Percentiles rank a stretch among this genome's conserved stretches.
phyloP scores from a whole-genome alignment of 2,113 vertebrate species.

The Galbula dea region DNA sequence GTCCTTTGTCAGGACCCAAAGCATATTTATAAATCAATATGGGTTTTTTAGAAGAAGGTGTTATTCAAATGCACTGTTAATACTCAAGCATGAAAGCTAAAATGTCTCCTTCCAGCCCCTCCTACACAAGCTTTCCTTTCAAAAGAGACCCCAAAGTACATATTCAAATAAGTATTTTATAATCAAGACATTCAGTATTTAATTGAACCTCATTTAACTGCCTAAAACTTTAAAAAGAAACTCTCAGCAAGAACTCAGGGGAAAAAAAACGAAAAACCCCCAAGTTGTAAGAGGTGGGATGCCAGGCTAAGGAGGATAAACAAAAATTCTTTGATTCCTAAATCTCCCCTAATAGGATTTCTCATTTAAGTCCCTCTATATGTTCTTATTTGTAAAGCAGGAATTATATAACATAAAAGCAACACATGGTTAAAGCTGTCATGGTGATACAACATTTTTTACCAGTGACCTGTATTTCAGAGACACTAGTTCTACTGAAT shows the following conservation, averaged over 20 bases:
- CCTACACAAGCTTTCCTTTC: conserved; percentile 1
- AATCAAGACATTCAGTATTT: conserved; percentile 5
- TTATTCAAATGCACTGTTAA: conserved; percentile 33
- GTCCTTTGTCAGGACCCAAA: conserved; percentile 25
- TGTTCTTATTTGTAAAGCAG: conserved; percentile 49
- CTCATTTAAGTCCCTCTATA: conserved; percentile 17
- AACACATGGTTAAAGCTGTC: conserved; percentile 29
- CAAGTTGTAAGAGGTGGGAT: not conserved
- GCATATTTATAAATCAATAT: conserved; percentile 10
- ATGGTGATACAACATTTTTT: not conserved
- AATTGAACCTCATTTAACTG: conserved; percentile 44
- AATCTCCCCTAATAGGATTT: conserved; percentile 28
- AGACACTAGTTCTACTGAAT: not conserved
- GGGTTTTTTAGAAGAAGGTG: conserved; percentile 40
- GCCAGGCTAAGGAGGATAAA: conserved; percentile 27
- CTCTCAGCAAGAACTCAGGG: not conserved
- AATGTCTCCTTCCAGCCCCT: conserved; percentile 6
- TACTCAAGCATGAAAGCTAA: not conserved
- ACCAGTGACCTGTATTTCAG: conserved; percentile 23
- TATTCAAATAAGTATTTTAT: conserved; percentile 44
- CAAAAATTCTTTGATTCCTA: conserved; percentile 21
- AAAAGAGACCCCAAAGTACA: not conserved
- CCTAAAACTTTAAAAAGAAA: conserved; percentile 43
- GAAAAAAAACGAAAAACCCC: not conserved
- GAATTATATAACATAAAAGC: conserved; percentile 37